Conservation (phyloP, 1,140 invertebrate species). For the Steinernema khuongi region DNA sequence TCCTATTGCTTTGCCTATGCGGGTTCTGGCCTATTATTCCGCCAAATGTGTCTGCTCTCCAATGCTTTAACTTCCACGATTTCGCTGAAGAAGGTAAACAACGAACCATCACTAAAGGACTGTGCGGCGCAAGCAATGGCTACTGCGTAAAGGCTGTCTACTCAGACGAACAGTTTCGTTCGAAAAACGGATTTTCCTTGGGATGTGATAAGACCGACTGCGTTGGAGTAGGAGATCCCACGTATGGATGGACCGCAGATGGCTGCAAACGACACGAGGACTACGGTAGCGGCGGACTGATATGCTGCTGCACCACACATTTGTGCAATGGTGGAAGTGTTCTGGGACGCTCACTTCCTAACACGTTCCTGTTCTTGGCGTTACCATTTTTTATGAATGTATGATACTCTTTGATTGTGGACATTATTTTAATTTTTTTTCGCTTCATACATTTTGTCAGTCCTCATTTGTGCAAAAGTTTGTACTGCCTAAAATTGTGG, state of each 20-base stretch:
- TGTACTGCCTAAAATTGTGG: slow-evolving; percentile 3
- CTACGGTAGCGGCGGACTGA: slow-evolving; percentile 33
- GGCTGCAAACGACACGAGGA: slow-evolving; percentile 30
- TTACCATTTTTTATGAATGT: too few species aligned
- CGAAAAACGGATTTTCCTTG: slow-evolving; percentile 32
- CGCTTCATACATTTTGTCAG: too few species aligned
- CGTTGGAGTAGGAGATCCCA: slow-evolving; percentile 17
- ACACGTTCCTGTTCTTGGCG: too few species aligned
- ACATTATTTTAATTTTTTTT: too few species aligned
- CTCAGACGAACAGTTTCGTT: slow-evolving; percentile 17
- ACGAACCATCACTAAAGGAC: slow-evolving; percentile 19
- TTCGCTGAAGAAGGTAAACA: slow-evolving; percentile 25
- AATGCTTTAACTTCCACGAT: slow-evolving; percentile 26
- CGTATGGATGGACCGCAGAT: slow-evolving; percentile 20
- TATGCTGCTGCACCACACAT: slow-evolving; percentile 16
- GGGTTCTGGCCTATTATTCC: slow-evolving; percentile 19
- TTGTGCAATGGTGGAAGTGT: neutral
- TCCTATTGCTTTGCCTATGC: neutral
- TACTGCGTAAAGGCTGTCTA: slow-evolving; percentile 30
- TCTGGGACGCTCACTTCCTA: neutral
- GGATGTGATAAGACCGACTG: slow-evolving; percentile 38
- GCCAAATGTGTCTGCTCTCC: slow-evolving; percentile 16
- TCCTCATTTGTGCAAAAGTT: too few species aligned
- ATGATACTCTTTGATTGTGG: too few species aligned
- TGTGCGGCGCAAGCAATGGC: slow-evolving; percentile 17